Conservation (phyloP, 2,113 vertebrate species). For the Bombycilla garrulus region DNA sequence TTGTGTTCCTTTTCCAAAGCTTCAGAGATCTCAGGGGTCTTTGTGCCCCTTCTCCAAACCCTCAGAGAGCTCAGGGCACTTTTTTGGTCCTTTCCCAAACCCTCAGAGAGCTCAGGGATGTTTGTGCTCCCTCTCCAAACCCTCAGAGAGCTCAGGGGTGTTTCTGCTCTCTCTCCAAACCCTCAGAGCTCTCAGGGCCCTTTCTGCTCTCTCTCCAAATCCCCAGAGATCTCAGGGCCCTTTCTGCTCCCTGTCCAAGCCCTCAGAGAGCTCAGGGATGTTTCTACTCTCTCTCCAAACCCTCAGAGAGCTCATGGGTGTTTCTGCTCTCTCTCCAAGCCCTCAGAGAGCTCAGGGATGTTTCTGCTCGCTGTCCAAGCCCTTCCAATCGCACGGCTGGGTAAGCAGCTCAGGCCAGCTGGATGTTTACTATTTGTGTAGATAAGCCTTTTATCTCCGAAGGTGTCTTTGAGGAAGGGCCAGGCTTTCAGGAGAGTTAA, state of each 20-base stretch:
- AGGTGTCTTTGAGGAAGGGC: not conserved
- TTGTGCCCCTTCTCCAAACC: not conserved
- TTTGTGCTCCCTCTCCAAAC: not conserved
- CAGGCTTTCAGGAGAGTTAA: rapidly evolving
- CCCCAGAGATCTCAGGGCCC: rapidly evolving
- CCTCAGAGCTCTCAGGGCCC: rapidly evolving
- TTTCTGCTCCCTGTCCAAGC: not conserved
- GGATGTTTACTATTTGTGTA: not conserved
- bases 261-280: rapidly evolving
- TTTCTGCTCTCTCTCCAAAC: not conserved
- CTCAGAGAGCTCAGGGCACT: not conserved
- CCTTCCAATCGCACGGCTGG: not conserved
- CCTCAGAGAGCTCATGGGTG: rapidly evolving
- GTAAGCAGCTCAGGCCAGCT: not conserved
- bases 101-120: not conserved
- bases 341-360: not conserved
- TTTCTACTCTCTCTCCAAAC: rapidly evolving
- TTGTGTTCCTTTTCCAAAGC: not conserved
- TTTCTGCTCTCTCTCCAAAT: not conserved
- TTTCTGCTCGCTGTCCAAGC: not conserved
- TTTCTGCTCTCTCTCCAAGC: rapidly evolving
- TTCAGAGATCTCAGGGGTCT: not conserved
- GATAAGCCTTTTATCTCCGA: not conserved
- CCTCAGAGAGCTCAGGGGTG: not conserved
- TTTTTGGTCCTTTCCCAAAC: not conserved